Percentiles rank a stretch among this genome's conserved stretches.
phyloP scores from a whole-genome alignment of 2,797 vertebrate genomes.

The Mormyrus proboscirostris region DNA sequence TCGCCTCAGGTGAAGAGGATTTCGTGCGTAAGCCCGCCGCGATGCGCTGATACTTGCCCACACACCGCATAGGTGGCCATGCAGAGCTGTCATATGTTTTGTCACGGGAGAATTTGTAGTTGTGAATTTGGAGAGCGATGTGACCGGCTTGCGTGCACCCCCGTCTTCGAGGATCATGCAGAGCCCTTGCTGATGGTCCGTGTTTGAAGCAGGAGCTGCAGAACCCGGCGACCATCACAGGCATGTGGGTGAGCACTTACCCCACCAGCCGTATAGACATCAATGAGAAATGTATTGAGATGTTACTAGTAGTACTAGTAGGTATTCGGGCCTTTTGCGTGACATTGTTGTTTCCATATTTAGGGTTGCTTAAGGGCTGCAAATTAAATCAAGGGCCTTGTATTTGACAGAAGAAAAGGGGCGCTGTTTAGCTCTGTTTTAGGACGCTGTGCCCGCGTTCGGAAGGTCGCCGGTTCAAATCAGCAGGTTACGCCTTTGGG shows the following conservation, averaged over 20 bases:
- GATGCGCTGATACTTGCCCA: neutral
- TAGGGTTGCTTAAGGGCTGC: neutral
- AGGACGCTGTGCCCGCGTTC: neutral
- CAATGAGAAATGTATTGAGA: neutral
- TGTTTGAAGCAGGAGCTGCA: neutral
- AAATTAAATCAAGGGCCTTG: neutral
- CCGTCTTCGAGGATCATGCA: neutral
- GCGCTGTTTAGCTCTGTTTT: neutral
- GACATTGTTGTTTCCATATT: neutral
- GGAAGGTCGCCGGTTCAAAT: neutral
- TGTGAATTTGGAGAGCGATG: neutral
- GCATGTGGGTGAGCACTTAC: neutral
- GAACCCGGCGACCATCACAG: neutral
- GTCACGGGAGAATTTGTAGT: neutral
- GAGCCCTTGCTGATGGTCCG: neutral
- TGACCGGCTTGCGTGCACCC: neutral
- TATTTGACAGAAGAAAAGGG: neutral
- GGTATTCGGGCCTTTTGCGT: neutral
- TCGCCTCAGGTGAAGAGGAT: neutral
- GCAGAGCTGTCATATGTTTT: neutral
- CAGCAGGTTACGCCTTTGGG: neutral
- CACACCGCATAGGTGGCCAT: neutral
- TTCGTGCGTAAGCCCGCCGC: neutral
- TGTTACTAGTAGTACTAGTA: neutral
- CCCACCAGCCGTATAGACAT: neutral